Evolutionary conservation across 2,888 invertebrate species (phyloP).

Genomic region (Troides helena): DNA sequence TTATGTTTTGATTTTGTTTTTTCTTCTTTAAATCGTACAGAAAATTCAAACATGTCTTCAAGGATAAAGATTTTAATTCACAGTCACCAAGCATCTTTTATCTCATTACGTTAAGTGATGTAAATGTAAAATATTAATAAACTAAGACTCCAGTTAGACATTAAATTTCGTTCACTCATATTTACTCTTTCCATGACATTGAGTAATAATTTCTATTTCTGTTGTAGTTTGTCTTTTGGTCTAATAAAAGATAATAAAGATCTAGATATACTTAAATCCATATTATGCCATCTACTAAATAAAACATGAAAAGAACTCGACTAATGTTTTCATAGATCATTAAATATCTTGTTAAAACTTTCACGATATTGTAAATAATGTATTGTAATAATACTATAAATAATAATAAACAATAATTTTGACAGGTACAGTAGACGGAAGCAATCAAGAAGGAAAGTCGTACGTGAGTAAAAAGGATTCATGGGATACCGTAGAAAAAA

Average conservation of each 20-base stretch:
- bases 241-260: background rate
- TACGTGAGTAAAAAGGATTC: constrained; percentile 82
- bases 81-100: background rate
- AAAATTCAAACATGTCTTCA: background rate
- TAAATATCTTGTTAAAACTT: background rate
- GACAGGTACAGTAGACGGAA: constrained; percentile 27
- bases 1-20: too few relatives aligned
- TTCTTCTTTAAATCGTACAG: background rate
- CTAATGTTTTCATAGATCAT: background rate
- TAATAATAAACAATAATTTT: background rate
- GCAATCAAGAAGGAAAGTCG: constrained; percentile 66
- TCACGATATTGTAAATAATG: too few relatives aligned
- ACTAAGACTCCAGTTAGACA: background rate
- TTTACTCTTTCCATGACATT: too few relatives aligned
- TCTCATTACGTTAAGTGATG: background rate
- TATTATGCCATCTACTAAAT: background rate
- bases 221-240: too few relatives aligned
- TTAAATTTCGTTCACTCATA: background rate
- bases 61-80: background rate
- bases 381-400: too few relatives aligned
- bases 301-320: background rate
- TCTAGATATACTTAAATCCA: background rate
- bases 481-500: constrained; percentile 91
- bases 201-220: too few relatives aligned
- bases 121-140: background rate